Conservation (phyloP, 64 coral and sea anemone genomes). For the Acropora tenuis region DNA sequence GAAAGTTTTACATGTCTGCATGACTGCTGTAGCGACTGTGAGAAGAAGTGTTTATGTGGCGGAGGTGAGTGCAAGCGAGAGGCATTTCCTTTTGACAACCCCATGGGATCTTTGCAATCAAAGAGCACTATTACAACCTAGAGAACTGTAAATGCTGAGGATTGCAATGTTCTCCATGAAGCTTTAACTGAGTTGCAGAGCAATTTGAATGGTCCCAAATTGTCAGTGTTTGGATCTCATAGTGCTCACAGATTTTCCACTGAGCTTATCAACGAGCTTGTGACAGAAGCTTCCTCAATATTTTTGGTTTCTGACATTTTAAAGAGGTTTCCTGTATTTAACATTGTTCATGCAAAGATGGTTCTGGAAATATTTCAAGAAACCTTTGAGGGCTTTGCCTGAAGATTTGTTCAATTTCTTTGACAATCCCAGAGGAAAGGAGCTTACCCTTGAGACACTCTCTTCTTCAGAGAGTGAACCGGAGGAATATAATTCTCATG, state of each 20-base stretch:
- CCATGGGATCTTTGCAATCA: not conserved
- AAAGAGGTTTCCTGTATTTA: conserved; percentile 56
- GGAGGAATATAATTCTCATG: conserved; percentile 7
- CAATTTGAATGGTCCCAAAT: conserved; percentile 4
- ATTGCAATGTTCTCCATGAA: not conserved
- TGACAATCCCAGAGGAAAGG: conserved; percentile 8
- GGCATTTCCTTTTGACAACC: conserved; percentile 1
- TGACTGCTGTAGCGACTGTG: conserved; percentile 56
- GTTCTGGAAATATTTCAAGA: conserved; percentile 57
- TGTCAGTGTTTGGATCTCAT: conserved; percentile 40
- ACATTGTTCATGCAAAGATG: conserved; percentile 16
- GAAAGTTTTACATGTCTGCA: conserved; percentile 15
- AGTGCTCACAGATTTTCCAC: conserved; percentile 56
- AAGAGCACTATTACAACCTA: not conserved
- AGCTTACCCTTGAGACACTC: not conserved
- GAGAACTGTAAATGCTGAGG: not conserved
- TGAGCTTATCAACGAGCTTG: conserved; percentile 58
- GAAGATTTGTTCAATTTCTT: conserved; percentile 15
- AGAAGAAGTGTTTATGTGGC: not conserved
- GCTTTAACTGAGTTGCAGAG: conserved; percentile 7
- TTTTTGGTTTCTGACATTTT: conserved; percentile 54
- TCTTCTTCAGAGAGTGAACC: conserved; percentile 21
- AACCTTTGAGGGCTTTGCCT: conserved; percentile 41
- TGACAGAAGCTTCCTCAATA: conserved; percentile 35
- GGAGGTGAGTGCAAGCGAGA: not conserved